phyloP scores from a whole-genome alignment of 2,888 invertebrate genomes.

The Luffia ferchaultella region DNA sequence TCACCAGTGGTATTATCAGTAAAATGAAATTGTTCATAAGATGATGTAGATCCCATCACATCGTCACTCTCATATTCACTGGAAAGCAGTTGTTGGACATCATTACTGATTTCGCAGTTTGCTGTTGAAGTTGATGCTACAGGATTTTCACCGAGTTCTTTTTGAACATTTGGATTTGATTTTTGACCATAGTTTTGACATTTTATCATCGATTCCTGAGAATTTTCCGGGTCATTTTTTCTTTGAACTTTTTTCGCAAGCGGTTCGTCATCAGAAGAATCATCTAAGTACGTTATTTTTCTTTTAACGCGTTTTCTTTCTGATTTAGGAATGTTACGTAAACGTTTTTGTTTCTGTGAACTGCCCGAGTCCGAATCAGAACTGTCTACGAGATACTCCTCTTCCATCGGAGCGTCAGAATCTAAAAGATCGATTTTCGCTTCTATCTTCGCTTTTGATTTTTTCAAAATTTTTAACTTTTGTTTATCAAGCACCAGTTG shows the following conservation, averaged over 20 bases:
- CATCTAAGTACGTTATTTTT: slow-evolving; percentile 14
- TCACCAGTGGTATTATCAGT: too few species aligned
- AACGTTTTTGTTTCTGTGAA: background rate
- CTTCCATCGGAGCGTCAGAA: slow-evolving; percentile 25
- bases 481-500: slow-evolving; percentile 2
- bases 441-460: slow-evolving; percentile 13
- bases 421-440: slow-evolving; percentile 22
- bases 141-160: too few species aligned
- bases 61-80: too few species aligned
- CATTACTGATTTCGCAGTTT: too few species aligned
- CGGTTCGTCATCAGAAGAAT: slow-evolving; percentile 48
- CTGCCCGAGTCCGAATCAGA: background rate
- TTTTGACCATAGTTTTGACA: too few species aligned
- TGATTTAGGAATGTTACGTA: background rate
- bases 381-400: slow-evolving; percentile 17
- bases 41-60: too few species aligned
- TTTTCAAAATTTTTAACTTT: slow-evolving; percentile 10
- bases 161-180: too few species aligned
- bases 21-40: too few species aligned
- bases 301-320: background rate
- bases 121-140: too few species aligned
- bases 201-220: too few species aligned
- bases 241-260: slow-evolving; percentile 23
- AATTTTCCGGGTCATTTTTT: too few species aligned
- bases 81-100: too few species aligned